phyloP scores from a whole-genome alignment of 2,888 invertebrate genomes.

The Drosophila colorata region DNA sequence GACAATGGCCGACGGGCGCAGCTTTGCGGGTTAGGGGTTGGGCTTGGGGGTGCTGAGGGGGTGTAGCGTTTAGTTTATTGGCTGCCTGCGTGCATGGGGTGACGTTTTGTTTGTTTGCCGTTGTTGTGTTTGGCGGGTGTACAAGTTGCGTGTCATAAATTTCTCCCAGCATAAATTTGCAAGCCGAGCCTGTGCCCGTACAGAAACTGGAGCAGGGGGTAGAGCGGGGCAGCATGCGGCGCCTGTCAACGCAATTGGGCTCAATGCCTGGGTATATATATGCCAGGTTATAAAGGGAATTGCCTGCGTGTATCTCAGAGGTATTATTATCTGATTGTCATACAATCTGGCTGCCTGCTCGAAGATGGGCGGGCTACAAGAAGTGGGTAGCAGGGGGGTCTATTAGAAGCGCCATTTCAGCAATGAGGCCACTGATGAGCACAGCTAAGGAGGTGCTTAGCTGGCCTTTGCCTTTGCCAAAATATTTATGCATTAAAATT shows the following conservation, averaged over 20 bases:
- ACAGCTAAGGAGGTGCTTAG: not conserved
- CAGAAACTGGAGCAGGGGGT: not conserved
- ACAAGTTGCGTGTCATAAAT: slow-evolving; percentile 83
- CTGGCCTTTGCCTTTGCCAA: not conserved
- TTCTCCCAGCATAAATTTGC: slow-evolving; percentile 82
- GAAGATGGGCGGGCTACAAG: not conserved
- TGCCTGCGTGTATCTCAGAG: slow-evolving; percentile 74
- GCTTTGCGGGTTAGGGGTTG: slow-evolving; percentile 6
- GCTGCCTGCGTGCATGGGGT: slow-evolving; percentile 17
- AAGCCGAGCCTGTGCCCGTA: slow-evolving; percentile 21
- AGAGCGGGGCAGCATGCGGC: slow-evolving; percentile 61
- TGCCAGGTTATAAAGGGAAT: slow-evolving; percentile 82
- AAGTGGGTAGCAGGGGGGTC: not conserved
- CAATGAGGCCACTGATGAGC: slow-evolving; percentile 29
- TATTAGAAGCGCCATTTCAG: slow-evolving; percentile 27
- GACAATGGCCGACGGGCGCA: slow-evolving; percentile 44
- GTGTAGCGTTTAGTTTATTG: slow-evolving; percentile 37
- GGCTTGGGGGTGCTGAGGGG: not conserved
- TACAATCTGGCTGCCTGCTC: slow-evolving; percentile 58
- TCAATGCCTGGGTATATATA: slow-evolving; percentile 16
- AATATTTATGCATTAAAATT: not conserved
- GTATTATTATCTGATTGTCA: slow-evolving; percentile 80
- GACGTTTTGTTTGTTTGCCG: slow-evolving; percentile 78
- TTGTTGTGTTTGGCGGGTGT: slow-evolving; percentile 74
- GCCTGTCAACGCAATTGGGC: slow-evolving; percentile 71